These are phyloP conservation scores for Fistularia commersonii DNA, from an alignment of 2,797 vertebrate species.

Conservation along the genomic window DNA sequence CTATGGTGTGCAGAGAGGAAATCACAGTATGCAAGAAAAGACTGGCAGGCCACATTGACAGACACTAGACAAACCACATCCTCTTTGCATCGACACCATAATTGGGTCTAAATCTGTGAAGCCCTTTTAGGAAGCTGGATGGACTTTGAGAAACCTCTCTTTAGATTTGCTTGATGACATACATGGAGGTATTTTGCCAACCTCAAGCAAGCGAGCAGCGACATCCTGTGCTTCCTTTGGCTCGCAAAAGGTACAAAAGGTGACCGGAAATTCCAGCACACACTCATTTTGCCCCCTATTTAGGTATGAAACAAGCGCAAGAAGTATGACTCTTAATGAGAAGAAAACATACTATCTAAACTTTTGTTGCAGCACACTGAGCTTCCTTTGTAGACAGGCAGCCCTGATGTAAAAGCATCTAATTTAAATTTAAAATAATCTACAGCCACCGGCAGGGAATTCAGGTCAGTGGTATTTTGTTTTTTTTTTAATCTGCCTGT, in stretches of 20 bases:
- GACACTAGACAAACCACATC: conserved; percentile 58
- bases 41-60: conserved; percentile 41
- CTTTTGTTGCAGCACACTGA: conserved; percentile 6
- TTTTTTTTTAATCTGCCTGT: conserved; percentile 10
- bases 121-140: neutral
- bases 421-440: conserved; percentile 22
- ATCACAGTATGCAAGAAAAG: conserved; percentile 50
- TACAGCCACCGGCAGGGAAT: conserved; percentile 20
- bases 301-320: conserved; percentile 55
- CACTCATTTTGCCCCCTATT: conserved; percentile 67
- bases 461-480: conserved; percentile 3
- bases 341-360: conserved; percentile 35
- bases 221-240: conserved; percentile 46
- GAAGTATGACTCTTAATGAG: conserved; percentile 38
- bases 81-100: conserved; percentile 38
- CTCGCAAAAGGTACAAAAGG: conserved; percentile 60
- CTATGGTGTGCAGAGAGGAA: conserved; percentile 34
- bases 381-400: conserved; percentile 10
- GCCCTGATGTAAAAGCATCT: conserved; percentile 1
- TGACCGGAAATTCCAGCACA: conserved; percentile 74
- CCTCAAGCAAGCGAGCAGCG: conserved; percentile 23
- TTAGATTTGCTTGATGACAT: conserved; percentile 14
- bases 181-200: conserved; percentile 17
- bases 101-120: neutral
- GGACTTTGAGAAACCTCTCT: neutral